Evolutionary conservation across 1,140 invertebrate species (phyloP), one percentile per base, ranked within the genome.

Genomic region (Drosophila nasuta): DNA sequence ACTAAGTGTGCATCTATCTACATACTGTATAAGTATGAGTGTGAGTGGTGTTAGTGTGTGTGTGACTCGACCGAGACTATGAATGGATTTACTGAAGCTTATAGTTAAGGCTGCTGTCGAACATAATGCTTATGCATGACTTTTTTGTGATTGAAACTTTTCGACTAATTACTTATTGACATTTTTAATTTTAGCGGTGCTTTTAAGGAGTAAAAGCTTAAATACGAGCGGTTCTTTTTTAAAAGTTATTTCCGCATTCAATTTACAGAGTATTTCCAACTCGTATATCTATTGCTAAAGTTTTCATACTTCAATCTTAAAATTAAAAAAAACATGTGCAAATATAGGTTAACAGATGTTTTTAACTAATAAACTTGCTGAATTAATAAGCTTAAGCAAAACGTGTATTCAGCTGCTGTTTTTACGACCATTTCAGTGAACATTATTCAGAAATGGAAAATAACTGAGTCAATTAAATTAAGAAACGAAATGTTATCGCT

Each of bases 81-180:
- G 15, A 10, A 17, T 45, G 38, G 67, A 51, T 52, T 68, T 43
- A 30, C 6, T 68, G 33, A 10, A 17, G n/a, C 45, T 64, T 28
- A 5, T 7, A 15, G 25, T 63, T 54, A 70, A 63, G 35, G 4
- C 68, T 46, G 41, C 59, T 71, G 68, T 71, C 68, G 11, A 63
- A 56, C 43, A 20, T 56, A 64, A 71, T 57, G 54, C 15, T 57
- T 64, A 64, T 57, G 38, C 68, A 48, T 56, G 51, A 71, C 68
- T 71, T 71, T 71, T 71, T 71, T 46, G n/a, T 64, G 68, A 71
- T 64, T 56, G 68, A 64, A 62, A 64, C 64, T 64, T 48, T 10
- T 10, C 45, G 64, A 48, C 45, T 56, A 71, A 64, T 71, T 71
- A 64, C 52, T 54, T 60, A 43, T 33, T 62, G 57, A 43, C 35